Percentiles rank a stretch among this genome's conserved stretches.
phyloP scores from a whole-genome alignment of 2,113 vertebrate species.

The Cairina moschata region DNA sequence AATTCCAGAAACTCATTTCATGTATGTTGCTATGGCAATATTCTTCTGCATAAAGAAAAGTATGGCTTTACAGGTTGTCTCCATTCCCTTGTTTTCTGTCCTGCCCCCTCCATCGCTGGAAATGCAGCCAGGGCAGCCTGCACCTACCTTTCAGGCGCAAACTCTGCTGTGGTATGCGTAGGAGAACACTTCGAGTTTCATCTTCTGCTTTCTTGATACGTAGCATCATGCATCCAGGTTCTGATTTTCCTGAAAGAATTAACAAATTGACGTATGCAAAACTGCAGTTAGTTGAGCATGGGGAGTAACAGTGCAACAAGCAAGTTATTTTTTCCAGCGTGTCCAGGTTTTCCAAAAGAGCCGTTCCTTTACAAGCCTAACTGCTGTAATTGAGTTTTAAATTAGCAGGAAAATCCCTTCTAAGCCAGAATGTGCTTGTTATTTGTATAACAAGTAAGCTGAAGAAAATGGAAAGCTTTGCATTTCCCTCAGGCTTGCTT shows the following conservation, averaged over 20 bases:
- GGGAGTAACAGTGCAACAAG: neutral
- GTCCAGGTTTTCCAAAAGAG: neutral
- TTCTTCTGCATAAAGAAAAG: neutral
- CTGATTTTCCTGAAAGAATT: neutral
- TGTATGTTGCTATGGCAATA: neutral
- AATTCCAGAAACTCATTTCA: neutral
- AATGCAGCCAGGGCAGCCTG: neutral
- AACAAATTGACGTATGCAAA: neutral
- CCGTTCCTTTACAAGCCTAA: neutral
- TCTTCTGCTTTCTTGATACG: neutral
- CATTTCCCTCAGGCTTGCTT: neutral
- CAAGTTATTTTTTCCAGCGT: neutral
- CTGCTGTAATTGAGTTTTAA: neutral
- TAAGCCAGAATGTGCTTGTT: neutral
- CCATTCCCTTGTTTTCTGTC: neutral
- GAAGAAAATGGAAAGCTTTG: neutral
- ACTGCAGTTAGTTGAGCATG: neutral
- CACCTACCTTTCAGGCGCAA: neutral
- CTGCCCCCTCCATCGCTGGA: neutral
- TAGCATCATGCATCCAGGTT: neutral
- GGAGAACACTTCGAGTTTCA: neutral
- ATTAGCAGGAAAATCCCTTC: neutral
- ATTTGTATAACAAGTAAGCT: neutral
- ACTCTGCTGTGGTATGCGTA: neutral
- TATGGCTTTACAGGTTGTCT: neutral